These are phyloP conservation scores for Porites lobata DNA, from an alignment of 92 coral and sea anemone genomes.

Conservation along the genomic window DNA sequence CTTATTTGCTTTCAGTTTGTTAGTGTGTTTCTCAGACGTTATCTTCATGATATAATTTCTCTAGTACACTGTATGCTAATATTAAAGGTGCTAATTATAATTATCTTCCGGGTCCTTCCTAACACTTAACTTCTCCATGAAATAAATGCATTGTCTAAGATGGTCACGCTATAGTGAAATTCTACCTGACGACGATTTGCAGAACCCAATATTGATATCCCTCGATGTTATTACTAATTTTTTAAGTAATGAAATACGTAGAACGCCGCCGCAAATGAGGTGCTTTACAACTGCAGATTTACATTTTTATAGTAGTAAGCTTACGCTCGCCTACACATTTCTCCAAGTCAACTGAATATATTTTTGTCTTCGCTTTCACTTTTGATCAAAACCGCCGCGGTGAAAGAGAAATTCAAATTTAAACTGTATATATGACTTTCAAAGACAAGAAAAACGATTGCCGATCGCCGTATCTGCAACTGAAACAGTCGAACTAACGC, in stretches of 20 bases:
- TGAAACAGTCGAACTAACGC: no score
- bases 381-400: background rate
- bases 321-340: background rate
- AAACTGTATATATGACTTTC: background rate
- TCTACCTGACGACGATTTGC: background rate
- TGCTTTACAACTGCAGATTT: background rate
- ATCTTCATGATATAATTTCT: no score
- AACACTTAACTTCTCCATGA: no score
- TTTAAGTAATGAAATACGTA: slow-evolving; percentile 3
- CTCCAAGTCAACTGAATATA: slow-evolving; percentile 1
- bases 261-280: background rate
- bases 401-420: background rate
- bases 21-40: no score
- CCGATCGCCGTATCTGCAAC: no score
- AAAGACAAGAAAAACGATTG: background rate
- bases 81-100: no score
- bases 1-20: no score
- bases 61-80: no score
- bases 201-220: slow-evolving; percentile 12
- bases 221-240: background rate
- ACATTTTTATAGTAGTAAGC: background rate
- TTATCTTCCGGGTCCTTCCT: no score
- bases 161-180: no score
- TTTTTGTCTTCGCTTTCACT: background rate
- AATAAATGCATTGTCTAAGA: no score